Percentiles rank a stretch among this genome's conserved stretches.
Evolutionary conservation across 2,797 vertebrate genomes (phyloP).

Genomic region (Champsocephalus gunnari): DNA sequence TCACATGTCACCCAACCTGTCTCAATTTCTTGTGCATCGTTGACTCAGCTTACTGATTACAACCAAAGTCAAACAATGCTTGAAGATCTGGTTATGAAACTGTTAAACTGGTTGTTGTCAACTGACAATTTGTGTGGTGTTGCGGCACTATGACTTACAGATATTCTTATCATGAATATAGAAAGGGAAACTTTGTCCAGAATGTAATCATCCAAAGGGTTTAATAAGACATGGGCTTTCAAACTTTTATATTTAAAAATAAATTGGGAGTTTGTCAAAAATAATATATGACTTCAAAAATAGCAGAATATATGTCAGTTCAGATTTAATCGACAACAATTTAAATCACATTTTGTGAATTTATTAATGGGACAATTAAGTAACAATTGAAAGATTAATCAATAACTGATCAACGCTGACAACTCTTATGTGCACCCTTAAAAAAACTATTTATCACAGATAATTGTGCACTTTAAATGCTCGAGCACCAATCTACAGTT

Average conservation of each 20-base stretch:
- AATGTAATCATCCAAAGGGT: neutral
- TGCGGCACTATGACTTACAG: slow-evolving; percentile 4
- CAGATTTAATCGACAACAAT: neutral
- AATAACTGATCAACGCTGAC: neutral
- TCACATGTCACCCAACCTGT: slow-evolving; percentile 61
- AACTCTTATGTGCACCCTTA: neutral
- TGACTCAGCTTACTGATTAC: slow-evolving; percentile 41
- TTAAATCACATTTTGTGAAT: neutral
- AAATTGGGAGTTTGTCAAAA: neutral
- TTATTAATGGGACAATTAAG: neutral
- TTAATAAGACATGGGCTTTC: neutral
- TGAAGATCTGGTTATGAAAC: slow-evolving; percentile 70
- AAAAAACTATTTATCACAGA: neutral
- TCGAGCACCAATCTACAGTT: neutral
- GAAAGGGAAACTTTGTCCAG: neutral
- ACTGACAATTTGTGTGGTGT: slow-evolving; percentile 17
- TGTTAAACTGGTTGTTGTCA: slow-evolving; percentile 27
- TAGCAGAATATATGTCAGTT: neutral
- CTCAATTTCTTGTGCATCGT: neutral
- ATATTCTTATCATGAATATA: neutral
- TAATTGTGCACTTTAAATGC: neutral
- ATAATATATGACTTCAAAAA: neutral
- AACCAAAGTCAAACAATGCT: slow-evolving; percentile 35
- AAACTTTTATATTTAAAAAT: neutral
- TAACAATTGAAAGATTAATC: neutral